phyloP scores from a whole-genome alignment of 2,888 invertebrate genomes.

The Xestia rhomboidea region DNA sequence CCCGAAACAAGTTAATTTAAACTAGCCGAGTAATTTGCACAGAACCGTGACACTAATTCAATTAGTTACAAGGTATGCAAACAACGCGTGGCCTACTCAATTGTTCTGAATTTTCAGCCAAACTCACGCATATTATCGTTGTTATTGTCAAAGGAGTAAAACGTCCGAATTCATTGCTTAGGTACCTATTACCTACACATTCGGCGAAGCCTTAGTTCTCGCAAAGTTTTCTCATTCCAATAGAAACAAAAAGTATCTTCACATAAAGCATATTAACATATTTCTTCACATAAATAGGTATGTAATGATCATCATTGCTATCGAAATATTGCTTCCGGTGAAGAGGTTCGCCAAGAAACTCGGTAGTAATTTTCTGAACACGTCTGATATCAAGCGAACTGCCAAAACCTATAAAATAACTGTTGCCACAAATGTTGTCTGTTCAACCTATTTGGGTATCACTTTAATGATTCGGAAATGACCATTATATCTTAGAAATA shows the following conservation, averaged over 20 bases:
- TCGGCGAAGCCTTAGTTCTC: background rate
- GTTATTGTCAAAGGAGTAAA: slow-evolving; percentile 22
- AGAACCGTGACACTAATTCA: slow-evolving; percentile 88
- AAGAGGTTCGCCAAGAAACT: slow-evolving; percentile 44
- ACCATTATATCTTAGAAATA: too few species aligned
- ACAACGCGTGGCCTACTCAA: slow-evolving; percentile 75
- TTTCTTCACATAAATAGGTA: slow-evolving; percentile 16
- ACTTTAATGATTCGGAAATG: slow-evolving; percentile 21
- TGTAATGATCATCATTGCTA: slow-evolving; percentile 28
- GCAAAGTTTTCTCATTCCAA: background rate
- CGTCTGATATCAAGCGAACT: slow-evolving; percentile 26
- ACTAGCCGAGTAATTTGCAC: slow-evolving; percentile 88
- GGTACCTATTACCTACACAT: background rate
- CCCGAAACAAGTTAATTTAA: slow-evolving; percentile 89
- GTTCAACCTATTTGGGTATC: slow-evolving; percentile 25
- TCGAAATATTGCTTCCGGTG: slow-evolving; percentile 43
- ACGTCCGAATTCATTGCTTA: slow-evolving; percentile 6
- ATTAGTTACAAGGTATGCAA: slow-evolving; percentile 87
- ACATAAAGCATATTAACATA: slow-evolving; percentile 18
- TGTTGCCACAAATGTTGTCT: slow-evolving; percentile 21
- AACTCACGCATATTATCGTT: slow-evolving; percentile 6
- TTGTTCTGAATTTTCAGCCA: slow-evolving; percentile 61
- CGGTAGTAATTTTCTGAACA: slow-evolving; percentile 35
- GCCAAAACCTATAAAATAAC: slow-evolving; percentile 37
- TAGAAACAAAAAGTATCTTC: background rate